Base-by-base conservation (phyloP, 2,888 invertebrate genomes). In the Erebia epiphron region DNA sequence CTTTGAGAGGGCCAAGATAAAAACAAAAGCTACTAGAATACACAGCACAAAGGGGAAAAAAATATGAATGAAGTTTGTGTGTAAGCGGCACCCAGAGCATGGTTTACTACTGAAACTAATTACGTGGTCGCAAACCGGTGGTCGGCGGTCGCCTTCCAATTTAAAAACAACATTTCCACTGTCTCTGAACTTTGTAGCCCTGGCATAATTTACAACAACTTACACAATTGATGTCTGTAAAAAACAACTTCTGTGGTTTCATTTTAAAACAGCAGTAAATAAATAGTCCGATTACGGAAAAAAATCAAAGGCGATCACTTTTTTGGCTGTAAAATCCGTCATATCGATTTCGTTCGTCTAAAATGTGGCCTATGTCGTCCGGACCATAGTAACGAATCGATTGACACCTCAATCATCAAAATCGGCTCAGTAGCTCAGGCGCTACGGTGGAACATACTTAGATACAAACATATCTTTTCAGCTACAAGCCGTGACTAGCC, bases 101-200 rank as follows among this genome's bases (percentile, higher is more conserved):
- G 21, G 46, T 62, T 62, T 62, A 49, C 61, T 21, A 75, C 75
- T 73, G 77, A 74, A 78, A 80, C 80, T 79, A 82, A 80, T 80
- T 78, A 77, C 75, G 65, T 50, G 75, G 73, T 71, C 74, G 26
- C 71, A 64, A 71, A 73, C 72, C 72, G 74, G 72, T 75, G 78
- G 78, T 77, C 79, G 77, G 73, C 64, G 75, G 74, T 75, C 71
- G 70, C 74, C 75, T 75, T 79, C 76, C 78, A 80, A 79, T 79
- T 80, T 79, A 75, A 78, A 77, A 78, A 78, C 75, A 70, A 75
- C 75, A 72, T 68, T 72, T 75, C 72, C 72, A 75, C 72, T 73
- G 46, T 41, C 69, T 58, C 49, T 74, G 70, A 70, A 60, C 67
- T 73, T 71, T 75, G 70, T 69, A 66, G 58, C 73, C 69, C 73